Evolutionary conservation across 2,797 vertebrate genomes (phyloP).

Genomic region (Acanthopagrus latus): DNA sequence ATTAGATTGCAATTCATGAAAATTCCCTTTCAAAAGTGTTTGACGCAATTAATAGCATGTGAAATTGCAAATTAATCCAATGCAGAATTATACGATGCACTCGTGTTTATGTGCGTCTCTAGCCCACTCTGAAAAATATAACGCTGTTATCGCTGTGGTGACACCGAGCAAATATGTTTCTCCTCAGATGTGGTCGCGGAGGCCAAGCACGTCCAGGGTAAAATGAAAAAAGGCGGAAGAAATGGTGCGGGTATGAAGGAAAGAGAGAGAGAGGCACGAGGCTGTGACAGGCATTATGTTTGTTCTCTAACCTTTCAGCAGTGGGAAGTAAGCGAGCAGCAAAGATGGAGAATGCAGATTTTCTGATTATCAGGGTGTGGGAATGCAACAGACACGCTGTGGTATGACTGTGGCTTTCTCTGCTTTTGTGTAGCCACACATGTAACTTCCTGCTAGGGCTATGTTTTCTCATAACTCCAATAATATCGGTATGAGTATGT

Average conservation of each 20-base stretch:
- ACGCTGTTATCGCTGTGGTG: slow-evolving; percentile 68
- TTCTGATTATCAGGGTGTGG: slow-evolving; percentile 43
- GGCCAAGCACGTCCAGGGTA: slow-evolving; percentile 24
- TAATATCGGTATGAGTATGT: slow-evolving; percentile 3
- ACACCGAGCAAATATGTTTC: slow-evolving; percentile 72
- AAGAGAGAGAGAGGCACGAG: slow-evolving; percentile 18
- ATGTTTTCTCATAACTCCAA: slow-evolving; percentile 42
- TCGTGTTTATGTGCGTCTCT: slow-evolving; percentile 63
- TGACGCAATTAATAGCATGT: slow-evolving; percentile 85
- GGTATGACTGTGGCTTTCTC: slow-evolving; percentile 32
- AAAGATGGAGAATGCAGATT: slow-evolving; percentile 51
- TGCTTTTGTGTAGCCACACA: slow-evolving; percentile 17
- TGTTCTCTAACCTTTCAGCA: slow-evolving; percentile 50
- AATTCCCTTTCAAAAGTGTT: slow-evolving; percentile 80
- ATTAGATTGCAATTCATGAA: slow-evolving; percentile 83
- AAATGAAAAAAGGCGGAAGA: slow-evolving; percentile 26
- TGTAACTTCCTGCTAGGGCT: slow-evolving; percentile 31
- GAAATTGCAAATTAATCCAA: slow-evolving; percentile 85
- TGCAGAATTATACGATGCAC: slow-evolving; percentile 63
- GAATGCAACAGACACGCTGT: slow-evolving; percentile 29
- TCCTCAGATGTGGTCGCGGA: slow-evolving; percentile 37
- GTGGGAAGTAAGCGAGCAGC: slow-evolving; percentile 51
- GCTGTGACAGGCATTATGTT: slow-evolving; percentile 28
- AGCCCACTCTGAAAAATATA: slow-evolving; percentile 65
- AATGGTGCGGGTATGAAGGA: slow-evolving; percentile 7